Evolutionary conservation across 2,888 invertebrate genomes (phyloP).

Genomic region (Malachius bipustulatus): DNA sequence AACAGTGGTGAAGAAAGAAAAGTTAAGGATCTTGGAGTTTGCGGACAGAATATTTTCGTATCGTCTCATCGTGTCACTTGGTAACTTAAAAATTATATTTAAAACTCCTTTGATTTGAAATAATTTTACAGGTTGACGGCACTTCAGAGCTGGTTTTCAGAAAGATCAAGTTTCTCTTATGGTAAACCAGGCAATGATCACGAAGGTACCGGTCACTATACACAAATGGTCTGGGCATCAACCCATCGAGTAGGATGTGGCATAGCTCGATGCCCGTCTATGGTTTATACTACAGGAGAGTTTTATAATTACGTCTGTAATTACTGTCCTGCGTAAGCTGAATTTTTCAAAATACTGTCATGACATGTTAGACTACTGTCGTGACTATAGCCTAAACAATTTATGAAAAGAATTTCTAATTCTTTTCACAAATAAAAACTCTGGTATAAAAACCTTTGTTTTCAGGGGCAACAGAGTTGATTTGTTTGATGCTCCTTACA

Average conservation of each 20-base stretch:
- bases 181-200: conserved; percentile 49
- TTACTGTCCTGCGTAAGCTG: conserved; percentile 74
- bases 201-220: conserved; percentile 62
- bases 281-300: conserved; percentile 39
- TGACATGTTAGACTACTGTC: too few relatives aligned
- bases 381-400: too few relatives aligned
- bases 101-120: too few relatives aligned
- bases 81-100: too few relatives aligned
- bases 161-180: conserved; percentile 62
- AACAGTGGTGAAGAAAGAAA: conserved; percentile 54
- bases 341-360: too few relatives aligned
- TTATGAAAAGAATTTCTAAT: too few relatives aligned
- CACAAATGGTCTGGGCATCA: conserved; percentile 73
- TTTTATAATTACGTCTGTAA: conserved; percentile 72
- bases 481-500: conserved; percentile 54
- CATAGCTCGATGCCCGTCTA: conserved; percentile 50
- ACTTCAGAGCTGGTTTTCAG: conserved; percentile 65
- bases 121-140: conserved; percentile 76
- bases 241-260: conserved; percentile 69
- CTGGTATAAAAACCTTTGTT: conserved; percentile 20
- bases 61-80: conserved; percentile 69
- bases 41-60: conserved; percentile 75
- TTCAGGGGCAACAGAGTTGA: conserved; percentile 57
- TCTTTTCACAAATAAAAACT: background rate
- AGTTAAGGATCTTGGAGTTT: conserved; percentile 56